Evolutionary conservation across 2,888 invertebrate genomes (phyloP).

Genomic region (Tigriopus californicus): DNA sequence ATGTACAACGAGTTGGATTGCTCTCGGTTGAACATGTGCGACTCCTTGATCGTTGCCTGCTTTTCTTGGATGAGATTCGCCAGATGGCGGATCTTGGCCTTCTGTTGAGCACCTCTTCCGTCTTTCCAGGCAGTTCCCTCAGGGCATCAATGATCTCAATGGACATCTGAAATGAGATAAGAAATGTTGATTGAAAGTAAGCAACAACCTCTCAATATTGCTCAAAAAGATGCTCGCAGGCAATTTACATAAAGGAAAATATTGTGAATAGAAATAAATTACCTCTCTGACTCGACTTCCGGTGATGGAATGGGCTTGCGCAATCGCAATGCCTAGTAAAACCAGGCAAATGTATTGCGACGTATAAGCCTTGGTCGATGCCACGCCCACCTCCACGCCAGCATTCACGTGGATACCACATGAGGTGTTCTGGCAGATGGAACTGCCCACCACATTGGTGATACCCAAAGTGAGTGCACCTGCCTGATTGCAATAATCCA

Average conservation of each 20-base stretch:
- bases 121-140: no score
- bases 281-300: no score
- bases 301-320: background rate
- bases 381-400: conserved; percentile 20
- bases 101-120: no score
- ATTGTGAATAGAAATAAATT: no score
- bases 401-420: conserved; percentile 14
- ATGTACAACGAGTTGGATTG: background rate
- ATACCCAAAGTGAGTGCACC: conserved; percentile 10
- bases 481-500: conserved; percentile 19
- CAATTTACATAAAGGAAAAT: no score
- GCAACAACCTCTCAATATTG: no score
- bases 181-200: no score
- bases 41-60: background rate
- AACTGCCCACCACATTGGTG: conserved; percentile 7
- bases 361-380: conserved; percentile 20
- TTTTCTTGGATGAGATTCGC: no score
- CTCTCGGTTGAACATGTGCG: background rate
- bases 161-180: no score
- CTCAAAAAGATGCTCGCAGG: no score
- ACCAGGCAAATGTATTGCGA: conserved; percentile 16
- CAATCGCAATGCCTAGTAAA: conserved; percentile 13
- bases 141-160: no score
- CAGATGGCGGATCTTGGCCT: no score
- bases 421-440: conserved; percentile 14